Evolutionary conservation across 2,113 vertebrate species (phyloP).

Genomic region (Nothocercus nigrocapillus): DNA sequence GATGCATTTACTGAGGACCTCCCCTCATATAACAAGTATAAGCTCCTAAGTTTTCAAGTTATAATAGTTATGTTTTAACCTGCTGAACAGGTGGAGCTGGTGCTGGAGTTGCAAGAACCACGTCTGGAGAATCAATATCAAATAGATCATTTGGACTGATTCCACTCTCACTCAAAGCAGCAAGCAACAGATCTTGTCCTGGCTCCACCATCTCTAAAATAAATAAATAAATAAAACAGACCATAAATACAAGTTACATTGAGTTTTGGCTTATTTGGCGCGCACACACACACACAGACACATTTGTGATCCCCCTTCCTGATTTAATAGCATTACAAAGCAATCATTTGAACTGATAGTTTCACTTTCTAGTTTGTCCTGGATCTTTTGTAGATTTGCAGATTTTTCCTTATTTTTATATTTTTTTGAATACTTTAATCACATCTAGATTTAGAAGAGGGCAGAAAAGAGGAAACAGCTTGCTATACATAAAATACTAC

Average conservation of each 20-base stretch:
- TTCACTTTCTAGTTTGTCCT: background rate
- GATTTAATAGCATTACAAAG: background rate
- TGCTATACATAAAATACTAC: background rate
- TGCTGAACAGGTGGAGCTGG: conserved; percentile 84
- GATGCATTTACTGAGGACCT: background rate
- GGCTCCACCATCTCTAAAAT: conserved; percentile 93
- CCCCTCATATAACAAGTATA: background rate
- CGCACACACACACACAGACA: background rate
- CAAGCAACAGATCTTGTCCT: conserved; percentile 97
- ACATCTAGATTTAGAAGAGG: background rate
- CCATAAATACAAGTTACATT: background rate
- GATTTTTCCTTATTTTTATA: background rate
- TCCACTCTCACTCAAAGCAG: conserved; percentile 98
- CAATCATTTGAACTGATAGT: background rate
- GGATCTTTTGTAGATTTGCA: background rate
- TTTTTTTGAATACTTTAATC: background rate
- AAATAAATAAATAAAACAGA: background rate
- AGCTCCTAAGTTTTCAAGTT: background rate
- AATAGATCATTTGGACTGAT: conserved; percentile 98
- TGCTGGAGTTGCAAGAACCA: conserved; percentile 77
- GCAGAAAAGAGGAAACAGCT: background rate
- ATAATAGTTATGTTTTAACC: conserved; percentile 73
- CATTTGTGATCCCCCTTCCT: background rate
- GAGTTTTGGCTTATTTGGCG: background rate
- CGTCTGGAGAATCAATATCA: conserved; percentile 91